Evolutionary conservation across 2,113 vertebrate species (phyloP).

Genomic region (Eurystomus gularis): DNA sequence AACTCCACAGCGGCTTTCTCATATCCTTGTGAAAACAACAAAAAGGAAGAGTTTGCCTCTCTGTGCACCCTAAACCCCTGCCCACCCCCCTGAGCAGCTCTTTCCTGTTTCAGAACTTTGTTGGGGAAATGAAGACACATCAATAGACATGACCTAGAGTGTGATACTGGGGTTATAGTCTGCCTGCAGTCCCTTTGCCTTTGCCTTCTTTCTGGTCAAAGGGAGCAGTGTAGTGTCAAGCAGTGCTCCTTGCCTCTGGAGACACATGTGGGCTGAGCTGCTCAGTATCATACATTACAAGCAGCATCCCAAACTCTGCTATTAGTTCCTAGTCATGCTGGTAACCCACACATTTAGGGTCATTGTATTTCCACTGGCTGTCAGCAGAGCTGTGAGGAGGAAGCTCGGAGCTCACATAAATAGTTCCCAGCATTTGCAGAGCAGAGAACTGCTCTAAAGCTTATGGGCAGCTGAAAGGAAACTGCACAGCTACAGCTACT

Average conservation of each 20-base stretch:
- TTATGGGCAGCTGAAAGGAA: neutral
- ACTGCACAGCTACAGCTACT: neutral
- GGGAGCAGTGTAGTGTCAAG: rapidly evolving
- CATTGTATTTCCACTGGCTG: rapidly evolving
- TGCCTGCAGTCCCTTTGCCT: neutral
- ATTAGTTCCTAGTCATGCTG: rapidly evolving
- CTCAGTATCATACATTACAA: rapidly evolving
- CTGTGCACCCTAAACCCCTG: neutral
- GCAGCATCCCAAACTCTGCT: neutral
- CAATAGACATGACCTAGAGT: neutral
- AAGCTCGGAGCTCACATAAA: neutral
- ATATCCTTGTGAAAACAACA: neutral
- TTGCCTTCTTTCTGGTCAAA: neutral
- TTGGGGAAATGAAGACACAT: neutral
- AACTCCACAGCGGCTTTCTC: neutral
- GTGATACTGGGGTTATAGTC: neutral
- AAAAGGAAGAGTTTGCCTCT: neutral
- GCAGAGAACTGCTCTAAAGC: neutral
- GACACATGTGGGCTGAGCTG: neutral
- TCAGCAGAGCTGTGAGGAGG: neutral
- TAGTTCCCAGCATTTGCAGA: rapidly evolving
- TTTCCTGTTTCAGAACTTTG: neutral
- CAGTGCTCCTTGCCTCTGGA: neutral
- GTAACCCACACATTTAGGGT: neutral
- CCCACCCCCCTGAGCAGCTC: neutral